A percentile compares a stretch with the other conserved stretches of the same genome.
Evolutionary conservation across 2,797 vertebrate genomes (phyloP).

Genomic region (Lepus townsendii): DNA sequence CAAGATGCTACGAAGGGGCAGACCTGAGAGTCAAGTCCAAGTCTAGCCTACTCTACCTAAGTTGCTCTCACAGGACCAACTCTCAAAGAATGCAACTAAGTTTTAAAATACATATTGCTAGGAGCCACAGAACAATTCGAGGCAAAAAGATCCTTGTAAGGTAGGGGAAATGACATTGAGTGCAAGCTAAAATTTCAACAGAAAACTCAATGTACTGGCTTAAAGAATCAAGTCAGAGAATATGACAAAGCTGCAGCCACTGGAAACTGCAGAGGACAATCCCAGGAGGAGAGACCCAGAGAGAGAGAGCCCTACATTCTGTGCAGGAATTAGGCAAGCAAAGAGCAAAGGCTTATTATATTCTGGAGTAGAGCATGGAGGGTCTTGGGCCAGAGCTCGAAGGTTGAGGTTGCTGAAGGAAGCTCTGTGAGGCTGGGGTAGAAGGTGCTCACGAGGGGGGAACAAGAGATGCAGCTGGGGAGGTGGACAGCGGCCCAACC

Average conservation of each 20-base stretch:
- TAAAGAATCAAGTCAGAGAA: background rate
- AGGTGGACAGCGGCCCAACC: fast-evolving
- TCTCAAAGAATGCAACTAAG: background rate
- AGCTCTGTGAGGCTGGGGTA: fast-evolving
- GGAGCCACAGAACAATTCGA: background rate
- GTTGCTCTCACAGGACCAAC: background rate
- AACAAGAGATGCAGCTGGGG: background rate
- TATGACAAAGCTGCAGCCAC: background rate
- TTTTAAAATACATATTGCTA: background rate
- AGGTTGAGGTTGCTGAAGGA: background rate
- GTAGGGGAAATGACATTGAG: too few species aligned
- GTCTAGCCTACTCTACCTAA: background rate
- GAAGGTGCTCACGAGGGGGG: fast-evolving
- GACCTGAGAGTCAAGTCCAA: background rate
- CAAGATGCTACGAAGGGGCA: background rate
- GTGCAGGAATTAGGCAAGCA: background rate
- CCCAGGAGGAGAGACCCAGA: background rate
- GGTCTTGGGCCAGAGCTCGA: too few species aligned
- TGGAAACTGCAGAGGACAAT: background rate
- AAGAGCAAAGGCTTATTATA: background rate
- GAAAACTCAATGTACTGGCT: background rate
- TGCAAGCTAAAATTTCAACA: background rate
- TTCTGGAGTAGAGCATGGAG: background rate
- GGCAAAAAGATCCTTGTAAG: background rate
- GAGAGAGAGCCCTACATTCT: background rate